Evolutionary conservation across 2,113 vertebrate species (phyloP), one percentile per base, ranked within the genome.

Genomic region (Vidua macroura): DNA sequence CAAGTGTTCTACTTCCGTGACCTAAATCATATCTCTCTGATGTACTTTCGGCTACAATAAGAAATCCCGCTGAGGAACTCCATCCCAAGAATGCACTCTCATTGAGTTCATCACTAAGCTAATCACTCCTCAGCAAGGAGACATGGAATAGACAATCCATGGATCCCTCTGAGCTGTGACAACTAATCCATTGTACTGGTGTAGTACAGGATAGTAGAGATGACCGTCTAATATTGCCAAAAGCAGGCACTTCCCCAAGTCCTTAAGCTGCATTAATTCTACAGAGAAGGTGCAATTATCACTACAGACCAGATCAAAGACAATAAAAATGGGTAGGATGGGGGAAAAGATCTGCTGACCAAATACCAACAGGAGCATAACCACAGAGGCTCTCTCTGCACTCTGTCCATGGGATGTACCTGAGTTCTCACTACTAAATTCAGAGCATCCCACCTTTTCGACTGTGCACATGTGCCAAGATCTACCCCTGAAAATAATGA

Each of bases 1-100:
- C 12, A 63, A 59, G 62, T 43, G 58, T 39, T 93, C 90, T 51
- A 48, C 48, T 92, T 95, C 52, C 46, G 43, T 64, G 92, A 95
- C 85, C 92, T 88, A 60, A 77, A 92, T 90, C 0, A 0, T 41
- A 9, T 52, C 58, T 72, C 72, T 73, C 41, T 58, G 44, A 73
- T 35, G 63, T 72, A 72, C 85, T 70, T 77, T 46, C 0, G 0
- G 63, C 70, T 83, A 51, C 75, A 66, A 1, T 21, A 66, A 70
- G 79, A 95, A 95, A 94, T 80, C 79, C 70, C 1, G 0, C 63
- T 28, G 70, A 80, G 82, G 77, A 92, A 76, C 41, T 82, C 73
- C 79, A 79, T 73, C 46, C 82, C 44, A 46, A 53, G 53, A 92
- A 76, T 19, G 35, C 15, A 64, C 53, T 46, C 7, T 83, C 76